A percentile compares a stretch with the other conserved stretches of the same genome.
phyloP scores from a whole-genome alignment of 2,113 vertebrate species.

The Phyllostomus hastatus region DNA sequence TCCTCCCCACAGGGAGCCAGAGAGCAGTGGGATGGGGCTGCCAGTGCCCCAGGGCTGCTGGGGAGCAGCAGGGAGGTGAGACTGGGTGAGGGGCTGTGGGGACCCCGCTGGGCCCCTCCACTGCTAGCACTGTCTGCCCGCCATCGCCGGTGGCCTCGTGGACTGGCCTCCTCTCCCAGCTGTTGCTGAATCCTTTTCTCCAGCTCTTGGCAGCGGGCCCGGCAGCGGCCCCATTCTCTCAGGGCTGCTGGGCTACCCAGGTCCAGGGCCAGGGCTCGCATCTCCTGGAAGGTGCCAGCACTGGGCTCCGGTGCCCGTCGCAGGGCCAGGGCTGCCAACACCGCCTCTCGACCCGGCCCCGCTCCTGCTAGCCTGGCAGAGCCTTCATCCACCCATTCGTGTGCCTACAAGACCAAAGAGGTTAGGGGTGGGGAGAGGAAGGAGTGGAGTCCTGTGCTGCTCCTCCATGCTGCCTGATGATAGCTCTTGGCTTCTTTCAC shows the following conservation, averaged over 20 bases:
- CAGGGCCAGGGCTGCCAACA: conserved; percentile 69
- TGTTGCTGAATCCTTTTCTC: conserved; percentile 69
- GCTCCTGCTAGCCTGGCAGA: conserved; percentile 59
- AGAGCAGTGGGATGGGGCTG: conserved; percentile 69
- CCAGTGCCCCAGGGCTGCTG: conserved; percentile 59
- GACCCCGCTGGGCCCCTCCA: background rate
- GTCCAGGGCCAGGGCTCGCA: conserved; percentile 86
- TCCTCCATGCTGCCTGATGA: too few species aligned
- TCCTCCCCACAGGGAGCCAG: conserved; percentile 67
- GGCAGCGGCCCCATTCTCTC: conserved; percentile 68
- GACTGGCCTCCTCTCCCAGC: conserved; percentile 69
- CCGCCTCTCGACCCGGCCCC: conserved; percentile 66
- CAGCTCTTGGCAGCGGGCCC: conserved; percentile 70
- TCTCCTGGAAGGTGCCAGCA: conserved; percentile 88
- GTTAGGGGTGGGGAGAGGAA: background rate
- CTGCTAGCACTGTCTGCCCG: conserved; percentile 68
- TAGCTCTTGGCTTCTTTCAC: background rate
- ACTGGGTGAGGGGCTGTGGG: conserved; percentile 72
- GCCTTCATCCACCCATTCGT: conserved; percentile 87
- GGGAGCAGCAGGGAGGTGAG: conserved; percentile 72
- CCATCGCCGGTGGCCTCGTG: conserved; percentile 32
- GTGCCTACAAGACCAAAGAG: conserved; percentile 77
- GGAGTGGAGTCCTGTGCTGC: background rate
- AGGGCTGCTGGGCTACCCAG: conserved; percentile 82
- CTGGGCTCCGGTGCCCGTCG: conserved; percentile 83